Percentiles rank a stretch among this genome's conserved stretches.
These are phyloP conservation scores for Psilanteris sp. DNA, from an alignment of 1,140 invertebrate genomes.

Conservation along the genomic window DNA sequence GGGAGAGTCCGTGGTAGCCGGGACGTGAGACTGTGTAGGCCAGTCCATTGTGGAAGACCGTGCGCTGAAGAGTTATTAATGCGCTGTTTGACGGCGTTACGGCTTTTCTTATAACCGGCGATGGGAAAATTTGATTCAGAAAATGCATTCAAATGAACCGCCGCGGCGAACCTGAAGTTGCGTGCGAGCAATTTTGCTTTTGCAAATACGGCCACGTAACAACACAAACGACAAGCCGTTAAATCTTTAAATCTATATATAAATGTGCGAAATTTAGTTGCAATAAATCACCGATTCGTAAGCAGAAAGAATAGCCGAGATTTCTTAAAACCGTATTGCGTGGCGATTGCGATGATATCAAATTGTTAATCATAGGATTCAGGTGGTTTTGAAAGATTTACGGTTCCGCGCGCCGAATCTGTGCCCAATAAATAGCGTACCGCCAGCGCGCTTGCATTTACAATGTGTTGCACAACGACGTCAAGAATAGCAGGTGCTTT, in stretches of 20 bases:
- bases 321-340: too few species aligned
- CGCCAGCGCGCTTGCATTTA: constrained; percentile 27
- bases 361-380: constrained; percentile 33
- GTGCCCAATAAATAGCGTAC: constrained; percentile 48
- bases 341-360: constrained; percentile 19
- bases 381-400: constrained; percentile 52
- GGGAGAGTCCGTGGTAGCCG: constrained; percentile 50
- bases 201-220: too few species aligned
- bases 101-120: constrained; percentile 26
- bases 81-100: constrained; percentile 12
- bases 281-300: too few species aligned
- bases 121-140: constrained; percentile 16
- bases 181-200: too few species aligned
- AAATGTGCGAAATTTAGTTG: too few species aligned
- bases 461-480: constrained; percentile 41
- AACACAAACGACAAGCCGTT: too few species aligned
- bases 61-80: constrained; percentile 30
- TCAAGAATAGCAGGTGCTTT: constrained; percentile 62
- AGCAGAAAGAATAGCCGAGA: too few species aligned
- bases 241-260: too few species aligned
- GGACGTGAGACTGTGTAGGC: constrained; percentile 66
- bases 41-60: constrained; percentile 60
- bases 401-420: constrained; percentile 35
- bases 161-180: too few species aligned
- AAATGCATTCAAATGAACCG: constrained; percentile 4